phyloP scores from a whole-genome alignment of 2,888 invertebrate species.

The Hirtodrosophila duncani region DNA sequence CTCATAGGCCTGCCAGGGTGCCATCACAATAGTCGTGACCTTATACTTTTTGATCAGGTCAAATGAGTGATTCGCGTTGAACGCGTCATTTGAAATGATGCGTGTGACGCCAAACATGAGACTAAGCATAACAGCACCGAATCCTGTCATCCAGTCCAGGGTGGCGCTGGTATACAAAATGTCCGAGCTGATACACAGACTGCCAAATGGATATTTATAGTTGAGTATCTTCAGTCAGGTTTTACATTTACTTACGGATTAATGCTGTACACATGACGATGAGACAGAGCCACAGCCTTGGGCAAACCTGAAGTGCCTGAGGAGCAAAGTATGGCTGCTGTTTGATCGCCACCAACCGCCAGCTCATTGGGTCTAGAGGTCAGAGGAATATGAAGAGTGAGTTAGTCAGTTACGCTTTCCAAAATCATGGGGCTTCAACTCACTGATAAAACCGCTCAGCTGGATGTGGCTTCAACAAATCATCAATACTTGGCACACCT shows the following conservation, averaged over 20 bases:
- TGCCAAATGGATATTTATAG: background rate
- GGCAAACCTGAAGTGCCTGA: constrained; percentile 64
- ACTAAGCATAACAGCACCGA: constrained; percentile 18
- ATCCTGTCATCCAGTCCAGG: constrained; percentile 65
- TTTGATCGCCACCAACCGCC: constrained; percentile 33
- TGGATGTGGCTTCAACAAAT: constrained; percentile 28
- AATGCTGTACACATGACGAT: constrained; percentile 20
- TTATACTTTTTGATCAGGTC: constrained; percentile 44
- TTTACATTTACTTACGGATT: constrained; percentile 22
- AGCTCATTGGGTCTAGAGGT: constrained; percentile 34
- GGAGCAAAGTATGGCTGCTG: constrained; percentile 55
- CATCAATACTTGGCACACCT: constrained; percentile 35
- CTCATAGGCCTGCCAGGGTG: constrained; percentile 47
- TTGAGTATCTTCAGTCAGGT: rapidly evolving
- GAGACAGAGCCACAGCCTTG: constrained; percentile 56
- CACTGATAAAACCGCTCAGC: constrained; percentile 31
- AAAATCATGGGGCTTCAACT: background rate
- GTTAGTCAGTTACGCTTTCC: background rate
- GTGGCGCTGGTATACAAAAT: constrained; percentile 45
- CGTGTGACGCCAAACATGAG: constrained; percentile 32
- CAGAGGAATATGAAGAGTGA: too few relatives aligned
- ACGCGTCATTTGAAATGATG: constrained; percentile 48
- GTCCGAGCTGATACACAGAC: constrained; percentile 36
- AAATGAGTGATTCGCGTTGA: constrained; percentile 37
- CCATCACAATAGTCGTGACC: constrained; percentile 33